Evolutionary conservation across 2,797 vertebrate genomes (phyloP), one percentile per base, ranked within the genome.

Genomic region (Todus mexicanus): DNA sequence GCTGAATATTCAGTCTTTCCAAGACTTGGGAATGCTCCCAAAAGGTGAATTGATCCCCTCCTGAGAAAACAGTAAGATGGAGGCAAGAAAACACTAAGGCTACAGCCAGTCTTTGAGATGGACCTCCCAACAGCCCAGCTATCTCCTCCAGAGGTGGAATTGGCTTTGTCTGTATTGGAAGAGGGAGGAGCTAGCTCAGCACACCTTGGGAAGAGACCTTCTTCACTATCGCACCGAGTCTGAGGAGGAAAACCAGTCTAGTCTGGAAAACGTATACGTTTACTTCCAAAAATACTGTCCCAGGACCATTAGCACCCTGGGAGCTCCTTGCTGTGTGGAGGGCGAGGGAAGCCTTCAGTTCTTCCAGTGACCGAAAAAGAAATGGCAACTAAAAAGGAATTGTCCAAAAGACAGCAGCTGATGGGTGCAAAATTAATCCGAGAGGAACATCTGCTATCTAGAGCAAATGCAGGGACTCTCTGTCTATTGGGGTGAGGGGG

Each of bases 371-470:
- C 56, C 14, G 5, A 91, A 90, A 92, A 86, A 90, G 35, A 91
- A 95, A 89, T 0, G 0, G 54, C 42, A 61, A 86, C 64, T 75
- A 68, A 96, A 94, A 89, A 83, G 81, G 85, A 91, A 95, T 18
- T 31, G 64, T 17, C 43, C 47, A 82, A 87, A 88, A 19, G 61
- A 94, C 87, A 94, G 94, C 69, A 92, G 95, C 31, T 54, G 81
- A 93, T 40, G 31, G 71, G 83, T 74, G 40, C 76, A 90, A 60
- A n/a, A 63, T 57, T 29, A 89, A 64, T 71, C 59, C 0, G 0
- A 86, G 83, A 93, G 89, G 87, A 92, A 90, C 72, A 91, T 92
- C 88, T 1, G 33, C 75, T 96, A 96, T 90, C 92, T 90, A 94
- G 93, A 92, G 47, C 92, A 91, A 85, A 74, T 29, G 12, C 83